Evolutionary conservation across 2,888 invertebrate genomes (phyloP).

Genomic region (Seira musarum): DNA sequence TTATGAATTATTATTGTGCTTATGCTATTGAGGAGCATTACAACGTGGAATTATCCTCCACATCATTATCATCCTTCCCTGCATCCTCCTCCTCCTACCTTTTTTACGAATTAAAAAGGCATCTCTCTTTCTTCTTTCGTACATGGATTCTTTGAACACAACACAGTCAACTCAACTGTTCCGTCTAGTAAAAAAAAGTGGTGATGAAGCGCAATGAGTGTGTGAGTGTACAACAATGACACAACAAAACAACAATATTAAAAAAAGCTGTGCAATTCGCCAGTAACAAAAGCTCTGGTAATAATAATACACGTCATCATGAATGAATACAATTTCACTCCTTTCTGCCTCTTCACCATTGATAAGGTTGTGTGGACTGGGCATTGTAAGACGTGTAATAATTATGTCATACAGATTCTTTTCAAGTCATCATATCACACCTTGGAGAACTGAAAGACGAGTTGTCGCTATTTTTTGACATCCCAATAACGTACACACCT

Average conservation of each 20-base stretch:
- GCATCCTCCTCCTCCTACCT: no score
- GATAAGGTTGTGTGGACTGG: constrained; percentile 23
- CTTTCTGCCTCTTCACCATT: constrained; percentile 4
- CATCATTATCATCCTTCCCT: no score
- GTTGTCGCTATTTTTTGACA: constrained; percentile 53
- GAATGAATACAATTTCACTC: constrained; percentile 15
- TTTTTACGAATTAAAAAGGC: constrained; percentile 4
- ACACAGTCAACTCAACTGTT: no score
- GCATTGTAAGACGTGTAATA: constrained; percentile 57
- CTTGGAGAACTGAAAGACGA: constrained; percentile 45
- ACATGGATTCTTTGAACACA: no score
- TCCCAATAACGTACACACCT: constrained; percentile 55
- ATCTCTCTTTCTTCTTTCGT: no score
- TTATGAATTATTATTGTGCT: constrained; percentile 49
- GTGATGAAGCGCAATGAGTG: constrained; percentile 37
- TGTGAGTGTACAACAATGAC: constrained; percentile 52
- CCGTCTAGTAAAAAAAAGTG: no score
- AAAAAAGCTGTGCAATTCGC: constrained; percentile 46
- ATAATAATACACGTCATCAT: constrained; percentile 44
- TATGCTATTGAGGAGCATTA: constrained; percentile 44
- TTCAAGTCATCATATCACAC: constrained; percentile 50
- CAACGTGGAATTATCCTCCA: constrained; percentile 61
- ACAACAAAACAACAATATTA: constrained; percentile 40
- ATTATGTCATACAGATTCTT: constrained; percentile 54
- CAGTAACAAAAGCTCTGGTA: constrained; percentile 26